These are phyloP conservation scores for Acromyrmex charruanus DNA, from an alignment of 1,140 invertebrate species.

Conservation along the genomic window DNA sequence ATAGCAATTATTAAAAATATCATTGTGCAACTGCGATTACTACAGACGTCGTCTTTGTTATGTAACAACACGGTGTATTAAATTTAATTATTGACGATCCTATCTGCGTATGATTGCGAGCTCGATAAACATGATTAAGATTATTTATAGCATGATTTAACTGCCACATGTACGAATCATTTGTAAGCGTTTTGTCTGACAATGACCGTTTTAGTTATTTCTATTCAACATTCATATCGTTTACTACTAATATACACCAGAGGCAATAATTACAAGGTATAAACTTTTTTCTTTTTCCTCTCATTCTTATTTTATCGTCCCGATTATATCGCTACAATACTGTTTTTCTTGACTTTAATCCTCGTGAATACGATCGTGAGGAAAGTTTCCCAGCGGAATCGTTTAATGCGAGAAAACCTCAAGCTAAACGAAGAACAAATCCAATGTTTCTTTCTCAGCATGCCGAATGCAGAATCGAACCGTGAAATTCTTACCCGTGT, in stretches of 20 bases:
- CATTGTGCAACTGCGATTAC: not conserved
- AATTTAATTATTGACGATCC: not conserved
- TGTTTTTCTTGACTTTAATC: not conserved
- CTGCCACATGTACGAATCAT: not conserved
- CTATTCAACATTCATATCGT: not conserved
- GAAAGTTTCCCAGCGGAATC: constrained; percentile 1
- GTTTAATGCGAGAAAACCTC: constrained; percentile 4
- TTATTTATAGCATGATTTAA: constrained; percentile 24
- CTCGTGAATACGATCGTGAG: constrained; percentile 8
- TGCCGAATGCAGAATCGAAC: constrained; percentile 3
- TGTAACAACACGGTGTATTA: constrained; percentile 1
- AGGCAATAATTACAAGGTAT: not conserved
- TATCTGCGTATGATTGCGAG: not conserved
- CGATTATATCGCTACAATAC: not conserved
- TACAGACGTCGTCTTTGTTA: constrained; percentile 21
- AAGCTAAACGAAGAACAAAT: not conserved
- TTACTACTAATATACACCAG: not conserved
- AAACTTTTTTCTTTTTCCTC: constrained; percentile 14
- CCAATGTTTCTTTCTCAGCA: constrained; percentile 9
- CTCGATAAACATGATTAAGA: constrained; percentile 20
- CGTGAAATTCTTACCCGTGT: constrained; percentile 88
- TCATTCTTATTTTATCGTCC: not conserved
- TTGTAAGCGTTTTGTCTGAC: constrained; percentile 4
- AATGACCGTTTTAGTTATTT: not conserved
- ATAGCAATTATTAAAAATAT: constrained; percentile 13